Conservation (phyloP, 2,113 vertebrate species). For the Gracilinanus agilis region DNA sequence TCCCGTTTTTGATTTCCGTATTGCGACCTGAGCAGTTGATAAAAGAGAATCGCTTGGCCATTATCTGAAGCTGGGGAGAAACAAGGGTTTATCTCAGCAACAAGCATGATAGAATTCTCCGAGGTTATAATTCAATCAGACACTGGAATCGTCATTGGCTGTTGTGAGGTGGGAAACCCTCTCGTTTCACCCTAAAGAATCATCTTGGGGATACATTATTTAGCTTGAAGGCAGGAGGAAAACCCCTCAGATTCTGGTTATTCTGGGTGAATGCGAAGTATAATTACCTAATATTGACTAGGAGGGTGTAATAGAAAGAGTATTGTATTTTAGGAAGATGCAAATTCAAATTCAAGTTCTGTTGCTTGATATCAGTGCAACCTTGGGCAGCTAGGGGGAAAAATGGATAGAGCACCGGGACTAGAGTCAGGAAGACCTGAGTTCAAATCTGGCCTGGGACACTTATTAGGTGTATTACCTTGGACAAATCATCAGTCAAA, state of each 20-base stretch:
- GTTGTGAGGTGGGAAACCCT: slow-evolving; percentile 32
- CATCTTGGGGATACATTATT: background rate
- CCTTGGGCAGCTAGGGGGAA: background rate
- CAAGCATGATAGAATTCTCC: slow-evolving; percentile 78
- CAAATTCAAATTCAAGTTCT: background rate
- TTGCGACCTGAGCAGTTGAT: slow-evolving; percentile 82
- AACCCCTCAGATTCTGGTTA: background rate
- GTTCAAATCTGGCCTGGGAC: too few relatives aligned
- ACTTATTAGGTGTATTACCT: too few relatives aligned
- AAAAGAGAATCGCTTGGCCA: slow-evolving; percentile 86
- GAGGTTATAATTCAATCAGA: slow-evolving; percentile 83
- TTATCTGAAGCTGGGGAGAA: slow-evolving; percentile 86
- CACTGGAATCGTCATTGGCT: slow-evolving; percentile 70
- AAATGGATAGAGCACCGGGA: too few relatives aligned
- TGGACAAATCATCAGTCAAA: too few relatives aligned
- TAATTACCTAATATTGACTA: background rate
- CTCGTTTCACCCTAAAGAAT: slow-evolving; percentile 1
- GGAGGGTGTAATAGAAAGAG: background rate
- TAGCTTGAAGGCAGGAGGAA: background rate
- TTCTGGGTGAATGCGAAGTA: background rate
- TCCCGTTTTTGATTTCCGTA: slow-evolving; percentile 85
- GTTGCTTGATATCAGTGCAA: background rate
- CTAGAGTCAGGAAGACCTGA: too few relatives aligned
- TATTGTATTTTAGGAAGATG: background rate
- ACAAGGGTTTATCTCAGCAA: slow-evolving; percentile 84